phyloP scores from a whole-genome alignment of 2,113 vertebrate genomes.

The Ctenodactylus gundi region DNA sequence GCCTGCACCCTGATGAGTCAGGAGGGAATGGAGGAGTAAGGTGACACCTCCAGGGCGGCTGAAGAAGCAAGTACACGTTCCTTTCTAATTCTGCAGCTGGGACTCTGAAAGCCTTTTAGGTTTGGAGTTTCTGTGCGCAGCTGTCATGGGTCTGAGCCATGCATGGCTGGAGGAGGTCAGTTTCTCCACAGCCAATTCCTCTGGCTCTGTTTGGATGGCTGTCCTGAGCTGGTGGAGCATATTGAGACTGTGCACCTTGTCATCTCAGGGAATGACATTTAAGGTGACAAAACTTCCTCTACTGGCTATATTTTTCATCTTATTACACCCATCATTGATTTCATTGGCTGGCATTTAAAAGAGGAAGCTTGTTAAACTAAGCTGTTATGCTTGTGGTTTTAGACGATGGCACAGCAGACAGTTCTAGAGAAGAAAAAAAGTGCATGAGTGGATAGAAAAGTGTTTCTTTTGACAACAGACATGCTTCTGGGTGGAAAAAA shows the following conservation, averaged over 20 bases:
- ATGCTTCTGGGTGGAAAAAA: background rate
- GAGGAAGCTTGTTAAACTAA: slow-evolving; percentile 57
- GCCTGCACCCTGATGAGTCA: background rate
- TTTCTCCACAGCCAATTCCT: background rate
- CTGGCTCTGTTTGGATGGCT: background rate
- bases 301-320: slow-evolving; percentile 37
- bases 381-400: slow-evolving; percentile 62
- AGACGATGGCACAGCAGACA: slow-evolving; percentile 23
- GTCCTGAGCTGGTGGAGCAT: background rate
- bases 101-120: background rate
- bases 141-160: background rate
- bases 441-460: background rate
- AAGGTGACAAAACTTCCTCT: slow-evolving; percentile 13
- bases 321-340: slow-evolving; percentile 56
- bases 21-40: too few species aligned
- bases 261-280: background rate
- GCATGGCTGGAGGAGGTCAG: background rate
- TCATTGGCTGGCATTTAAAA: slow-evolving; percentile 67
- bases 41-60: background rate
- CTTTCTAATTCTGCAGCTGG: background rate
- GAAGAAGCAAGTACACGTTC: background rate
- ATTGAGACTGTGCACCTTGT: background rate
- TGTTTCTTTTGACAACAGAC: background rate
- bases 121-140: background rate
- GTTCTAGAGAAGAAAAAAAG: background rate